Evolutionary conservation across 2,888 invertebrate species (phyloP), one percentile per base, ranked within the genome.

Genomic region (Scelioninae gen. 1): DNA sequence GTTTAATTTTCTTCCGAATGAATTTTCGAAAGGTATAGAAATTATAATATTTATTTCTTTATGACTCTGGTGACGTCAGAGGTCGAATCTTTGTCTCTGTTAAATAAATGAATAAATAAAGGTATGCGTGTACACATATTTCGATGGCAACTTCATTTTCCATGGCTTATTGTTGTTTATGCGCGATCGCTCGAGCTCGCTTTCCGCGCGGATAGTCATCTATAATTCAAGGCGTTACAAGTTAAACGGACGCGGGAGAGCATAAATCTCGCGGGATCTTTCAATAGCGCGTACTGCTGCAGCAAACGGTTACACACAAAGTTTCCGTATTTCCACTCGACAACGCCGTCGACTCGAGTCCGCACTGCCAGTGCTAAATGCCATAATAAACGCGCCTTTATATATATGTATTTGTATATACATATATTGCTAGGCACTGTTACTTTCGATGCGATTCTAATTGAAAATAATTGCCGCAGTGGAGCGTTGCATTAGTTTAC

Each of bases 171-270:
- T 74, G 51, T 81, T 77, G 86, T 82, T 83, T 74, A 66, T 78
- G 63, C 60, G 65, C 51, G 78, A 76, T 77, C 68, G 77, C 76
- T 84, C 76, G 79, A 55, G 47, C 47, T 65, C 80, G 82, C 85
- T 87, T 85, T 87, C 85, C 86, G 78, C 83, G 82, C 86, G 86
- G 80, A 85, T 87, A 86, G 85, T 84, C 86, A 87, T 88, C 87
- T 88, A 87, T 87, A 87, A 91, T 89, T 90, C 90, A 90, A 90
- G 88, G 89, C 88, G 89, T 88, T 89, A 89, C 89, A 88, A 89
- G 87, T 83, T 87, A 88, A 88, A 90, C 88, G 87, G 83, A 85
- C 86, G 63, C 87, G 82, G 83, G 83, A 75, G 84, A 84, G 87
- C 87, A 89, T 90, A 90, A 90, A 90, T 90, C 90, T 88, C 85